Evolutionary conservation across 2,797 vertebrate species (phyloP), one percentile per base, ranked within the genome.

Genomic region (Merluccius polli): DNA sequence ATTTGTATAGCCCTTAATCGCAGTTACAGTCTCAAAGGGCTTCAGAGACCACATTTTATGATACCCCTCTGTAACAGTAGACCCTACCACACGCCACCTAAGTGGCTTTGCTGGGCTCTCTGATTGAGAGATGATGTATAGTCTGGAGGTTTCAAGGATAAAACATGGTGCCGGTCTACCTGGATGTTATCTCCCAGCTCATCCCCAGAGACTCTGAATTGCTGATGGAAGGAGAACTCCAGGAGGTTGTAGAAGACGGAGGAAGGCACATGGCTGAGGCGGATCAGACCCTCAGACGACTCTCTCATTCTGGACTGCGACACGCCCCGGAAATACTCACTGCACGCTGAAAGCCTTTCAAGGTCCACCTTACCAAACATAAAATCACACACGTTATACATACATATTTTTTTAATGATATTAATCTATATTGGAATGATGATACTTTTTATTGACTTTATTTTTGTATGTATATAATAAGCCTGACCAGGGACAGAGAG

Each of bases 271-370:
- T 93, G 91, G 21, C 90, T 85, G 75, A 95, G 84, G 16, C 83
- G 77, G 79, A 95, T 85, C 35, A 89, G 78, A 29, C 80, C 81
- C 72, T 92, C 92, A 2, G 82, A 80, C 0, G 87, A 92, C 83
- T 95, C 95, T 80, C 86, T 93, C 94, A 95, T 95, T 48, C 80
- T 85, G 69, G 93, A 95, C 70, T 89, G 90, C 24, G 89, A 93
- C 82, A 95, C 86, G 33, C 92, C 94, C 74, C 85, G 77, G 78
- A 94, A 95, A 75, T 94, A 95, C 29, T 92, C 91, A 1, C 94
- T 95, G 78, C 84, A 91, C 36, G 89, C 83, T 0, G 89, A 90
- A 73, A 95, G 91, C 70, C 77, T 89, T 30, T 77, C 76, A 27
- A 95, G 81, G 69, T 93, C 91, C 82, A 92, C 94, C 94, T 95